Evolutionary conservation across 1,140 invertebrate genomes (phyloP), one percentile per base, ranked within the genome.

Genomic region (Zaprionus africanus): DNA sequence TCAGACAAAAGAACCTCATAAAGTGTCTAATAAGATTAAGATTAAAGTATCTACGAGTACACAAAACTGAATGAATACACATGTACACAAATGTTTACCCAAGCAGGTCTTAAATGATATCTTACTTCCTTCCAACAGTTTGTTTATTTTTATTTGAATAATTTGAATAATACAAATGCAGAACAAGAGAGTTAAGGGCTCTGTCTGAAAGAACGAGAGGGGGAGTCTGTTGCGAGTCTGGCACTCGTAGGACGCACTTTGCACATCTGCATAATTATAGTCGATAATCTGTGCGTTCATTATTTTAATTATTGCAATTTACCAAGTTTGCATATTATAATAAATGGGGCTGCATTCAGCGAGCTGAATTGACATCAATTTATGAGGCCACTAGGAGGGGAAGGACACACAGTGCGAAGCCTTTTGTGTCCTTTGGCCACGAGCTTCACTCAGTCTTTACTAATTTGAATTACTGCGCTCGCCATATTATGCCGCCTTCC

Each of bases 221-320:
- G 19, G n/a, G 41, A 46, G n/a, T 9, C 41, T 17, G 13, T 38
- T 17, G 28, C 17, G 51, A 41, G 51, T 56, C 53, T 59, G 60
- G 28, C 58, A 79, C 51, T 67, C 56, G 73, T 71, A 54, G 56
- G 49, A 34, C 63, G 28, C 61, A 79, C 65, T 74, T 79, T 61
- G 66, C 75, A 76, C 71, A 78, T 80, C 63, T 78, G 58, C 67
- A 74, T 82, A 90, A 91, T 91, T 91, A 78, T 64, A 74, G 72
- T 74, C 88, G 88, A 88, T 91, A 91, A 91, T 85, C 81, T 78
- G 76, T 76, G 72, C 82, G 79, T 80, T 75, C 81, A 91, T 91
- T 91, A 91, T 84, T 91, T 91, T 91, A 91, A 91, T 91, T 88
- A 91, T 88, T 88, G 77, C 83, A 82, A 91, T 91, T 82, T 82